Percentiles rank a stretch among this genome's conserved stretches.
phyloP scores from a whole-genome alignment of 2,888 invertebrate species.

The Andrena flavipes region DNA sequence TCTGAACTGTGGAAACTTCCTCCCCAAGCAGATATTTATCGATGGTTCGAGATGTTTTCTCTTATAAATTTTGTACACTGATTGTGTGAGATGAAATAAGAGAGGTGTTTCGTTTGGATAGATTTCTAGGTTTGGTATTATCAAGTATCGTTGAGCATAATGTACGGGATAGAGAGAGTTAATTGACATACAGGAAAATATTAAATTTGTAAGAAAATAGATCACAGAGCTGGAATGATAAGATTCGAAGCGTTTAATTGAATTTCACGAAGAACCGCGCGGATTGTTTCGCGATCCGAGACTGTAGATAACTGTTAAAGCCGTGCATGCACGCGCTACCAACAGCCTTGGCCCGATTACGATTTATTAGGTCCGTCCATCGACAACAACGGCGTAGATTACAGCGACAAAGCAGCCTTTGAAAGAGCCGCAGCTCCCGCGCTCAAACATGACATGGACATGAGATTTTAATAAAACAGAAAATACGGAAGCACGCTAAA shows the following conservation, averaged over 20 bases:
- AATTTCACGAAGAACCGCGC: neutral
- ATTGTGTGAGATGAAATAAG: neutral
- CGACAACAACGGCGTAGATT: conserved; percentile 31
- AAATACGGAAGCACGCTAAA: neutral
- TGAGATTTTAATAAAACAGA: neutral
- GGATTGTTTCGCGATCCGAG: neutral
- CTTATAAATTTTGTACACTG: no score
- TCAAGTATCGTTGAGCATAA: no score
- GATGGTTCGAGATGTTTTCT: neutral
- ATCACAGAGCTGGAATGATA: neutral
- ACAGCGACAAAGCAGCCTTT: conserved; percentile 32
- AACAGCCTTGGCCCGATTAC: conserved; percentile 40
- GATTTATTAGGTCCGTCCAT: conserved; percentile 48
- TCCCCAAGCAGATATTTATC: conserved; percentile 16
- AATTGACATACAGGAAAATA: no score
- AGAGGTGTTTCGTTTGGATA: neutral
- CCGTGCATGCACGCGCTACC: neutral
- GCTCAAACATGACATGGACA: neutral
- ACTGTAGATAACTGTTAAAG: conserved; percentile 10
- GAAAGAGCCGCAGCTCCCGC: conserved; percentile 5
- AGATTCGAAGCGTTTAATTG: neutral
- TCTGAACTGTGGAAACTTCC: neutral
- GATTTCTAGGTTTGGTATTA: no score
- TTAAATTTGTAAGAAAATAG: no score
- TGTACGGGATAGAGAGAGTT: no score